Evolutionary conservation across 1,140 invertebrate species (phyloP).

Genomic region (Drosophila nigrodunni): DNA sequence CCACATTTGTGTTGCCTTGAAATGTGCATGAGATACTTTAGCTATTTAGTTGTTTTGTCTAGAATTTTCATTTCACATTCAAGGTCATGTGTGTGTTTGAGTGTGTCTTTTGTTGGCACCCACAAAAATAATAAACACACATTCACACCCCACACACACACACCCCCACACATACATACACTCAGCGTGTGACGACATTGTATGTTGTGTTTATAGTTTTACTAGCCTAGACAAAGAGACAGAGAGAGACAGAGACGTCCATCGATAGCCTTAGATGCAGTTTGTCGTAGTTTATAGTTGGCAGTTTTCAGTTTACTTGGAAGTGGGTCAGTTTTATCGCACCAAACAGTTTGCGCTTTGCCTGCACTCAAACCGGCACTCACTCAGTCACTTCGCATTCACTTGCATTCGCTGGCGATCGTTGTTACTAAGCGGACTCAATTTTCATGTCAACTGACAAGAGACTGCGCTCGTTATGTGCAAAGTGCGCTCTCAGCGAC

Average conservation of each 20-base stretch:
- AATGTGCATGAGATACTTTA: slow-evolving; percentile 16
- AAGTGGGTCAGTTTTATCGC: slow-evolving; percentile 80
- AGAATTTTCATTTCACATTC: slow-evolving; percentile 67
- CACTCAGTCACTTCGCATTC: not conserved
- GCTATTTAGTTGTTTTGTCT: slow-evolving; percentile 26
- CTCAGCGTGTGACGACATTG: slow-evolving; percentile 22
- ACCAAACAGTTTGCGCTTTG: slow-evolving; percentile 1
- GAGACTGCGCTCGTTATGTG: not conserved
- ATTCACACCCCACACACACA: not conserved
- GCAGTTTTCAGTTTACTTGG: slow-evolving; percentile 21
- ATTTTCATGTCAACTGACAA: slow-evolving; percentile 43
- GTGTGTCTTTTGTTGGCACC: slow-evolving; percentile 24
- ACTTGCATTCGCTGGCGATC: slow-evolving; percentile 38
- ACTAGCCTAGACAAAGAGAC: slow-evolving; percentile 42
- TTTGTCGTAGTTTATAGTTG: not conserved
- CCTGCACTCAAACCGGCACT: slow-evolving; percentile 38
- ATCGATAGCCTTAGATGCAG: slow-evolving; percentile 40
- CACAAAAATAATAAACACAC: slow-evolving; percentile 10
- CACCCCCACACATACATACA: not conserved
- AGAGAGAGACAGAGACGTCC: not conserved
- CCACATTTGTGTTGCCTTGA: slow-evolving; percentile 28
- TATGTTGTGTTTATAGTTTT: slow-evolving; percentile 2
- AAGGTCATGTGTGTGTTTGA: slow-evolving; percentile 51
- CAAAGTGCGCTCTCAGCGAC: slow-evolving; percentile 24
- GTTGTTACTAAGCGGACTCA: slow-evolving; percentile 70